Evolutionary conservation across 2,888 invertebrate genomes (phyloP).

Genomic region (Aplocera efformata): DNA sequence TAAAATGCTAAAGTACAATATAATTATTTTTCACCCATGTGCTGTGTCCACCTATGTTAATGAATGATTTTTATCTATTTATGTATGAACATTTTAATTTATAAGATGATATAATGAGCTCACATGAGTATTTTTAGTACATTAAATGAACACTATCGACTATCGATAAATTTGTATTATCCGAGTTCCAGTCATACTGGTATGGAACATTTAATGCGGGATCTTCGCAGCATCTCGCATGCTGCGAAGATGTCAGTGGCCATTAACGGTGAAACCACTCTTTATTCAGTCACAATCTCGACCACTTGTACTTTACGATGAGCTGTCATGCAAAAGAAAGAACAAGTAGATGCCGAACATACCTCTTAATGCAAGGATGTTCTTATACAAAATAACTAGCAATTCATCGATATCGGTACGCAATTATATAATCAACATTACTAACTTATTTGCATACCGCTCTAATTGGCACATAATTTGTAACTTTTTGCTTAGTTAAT

Average conservation of each 20-base stretch:
- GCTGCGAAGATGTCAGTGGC: conserved; percentile 59
- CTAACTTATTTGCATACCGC: conserved; percentile 44
- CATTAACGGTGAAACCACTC: conserved; percentile 65
- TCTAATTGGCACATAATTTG: conserved; percentile 50
- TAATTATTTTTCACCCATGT: too few species aligned
- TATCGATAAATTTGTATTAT: conserved; percentile 38
- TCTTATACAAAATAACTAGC: conserved; percentile 41
- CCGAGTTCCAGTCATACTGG: conserved; percentile 35
- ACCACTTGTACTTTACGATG: conserved; percentile 48
- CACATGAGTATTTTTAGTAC: not conserved
- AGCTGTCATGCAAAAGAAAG: conserved; percentile 41
- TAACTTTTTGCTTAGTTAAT: conserved; percentile 44
- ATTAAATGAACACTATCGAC: conserved; percentile 32
- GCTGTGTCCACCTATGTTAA: too few species aligned
- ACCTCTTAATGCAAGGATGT: conserved; percentile 32
- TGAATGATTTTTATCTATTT: too few species aligned
- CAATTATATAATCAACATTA: conserved; percentile 48
- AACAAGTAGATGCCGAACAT: conserved; percentile 40
- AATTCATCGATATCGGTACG: conserved; percentile 46
- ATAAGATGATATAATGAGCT: too few species aligned
- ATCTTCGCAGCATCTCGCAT: too few species aligned
- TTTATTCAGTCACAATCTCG: conserved; percentile 60
- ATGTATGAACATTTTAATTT: too few species aligned
- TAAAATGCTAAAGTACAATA: too few species aligned
- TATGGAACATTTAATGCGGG: conserved; percentile 48